A percentile compares a stretch with the other conserved stretches of the same genome.
Evolutionary conservation across 2,888 invertebrate genomes (phyloP).

Genomic region (Phymatocera aterrima): DNA sequence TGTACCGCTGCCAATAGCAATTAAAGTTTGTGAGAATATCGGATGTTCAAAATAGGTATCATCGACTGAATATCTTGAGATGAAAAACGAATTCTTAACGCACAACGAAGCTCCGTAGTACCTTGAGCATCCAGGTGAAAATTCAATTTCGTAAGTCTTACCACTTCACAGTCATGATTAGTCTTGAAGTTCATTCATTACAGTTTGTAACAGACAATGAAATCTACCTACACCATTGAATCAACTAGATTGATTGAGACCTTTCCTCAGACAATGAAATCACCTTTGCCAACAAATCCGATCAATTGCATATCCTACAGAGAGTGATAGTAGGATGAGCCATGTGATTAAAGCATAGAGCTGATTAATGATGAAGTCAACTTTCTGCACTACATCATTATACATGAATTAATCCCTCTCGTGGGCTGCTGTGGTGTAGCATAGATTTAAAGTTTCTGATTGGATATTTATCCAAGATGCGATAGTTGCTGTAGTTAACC

Average conservation of each 20-base stretch:
- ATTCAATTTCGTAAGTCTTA: no score
- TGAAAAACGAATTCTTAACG: no score
- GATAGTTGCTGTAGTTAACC: background rate
- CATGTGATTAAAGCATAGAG: background rate
- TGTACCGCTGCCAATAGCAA: no score
- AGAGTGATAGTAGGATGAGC: background rate
- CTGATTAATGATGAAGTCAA: background rate
- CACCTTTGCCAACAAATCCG: background rate
- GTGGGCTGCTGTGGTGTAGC: background rate
- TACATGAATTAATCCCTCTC: background rate
- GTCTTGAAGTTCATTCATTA: background rate
- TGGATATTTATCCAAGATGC: background rate
- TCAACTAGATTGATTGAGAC: background rate
- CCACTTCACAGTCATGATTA: no score
- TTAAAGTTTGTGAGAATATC: no score
- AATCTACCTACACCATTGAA: background rate
- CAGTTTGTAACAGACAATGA: no score
- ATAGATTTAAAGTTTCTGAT: constrained; percentile 12
- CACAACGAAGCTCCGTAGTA: no score
- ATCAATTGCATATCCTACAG: background rate
- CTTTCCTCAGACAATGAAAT: background rate
- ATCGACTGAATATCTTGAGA: no score
- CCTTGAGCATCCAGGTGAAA: no score
- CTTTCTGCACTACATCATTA: background rate
- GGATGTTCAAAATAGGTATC: no score